phyloP scores from a whole-genome alignment of 2,888 invertebrate genomes.

The Ditula angustiorana region DNA sequence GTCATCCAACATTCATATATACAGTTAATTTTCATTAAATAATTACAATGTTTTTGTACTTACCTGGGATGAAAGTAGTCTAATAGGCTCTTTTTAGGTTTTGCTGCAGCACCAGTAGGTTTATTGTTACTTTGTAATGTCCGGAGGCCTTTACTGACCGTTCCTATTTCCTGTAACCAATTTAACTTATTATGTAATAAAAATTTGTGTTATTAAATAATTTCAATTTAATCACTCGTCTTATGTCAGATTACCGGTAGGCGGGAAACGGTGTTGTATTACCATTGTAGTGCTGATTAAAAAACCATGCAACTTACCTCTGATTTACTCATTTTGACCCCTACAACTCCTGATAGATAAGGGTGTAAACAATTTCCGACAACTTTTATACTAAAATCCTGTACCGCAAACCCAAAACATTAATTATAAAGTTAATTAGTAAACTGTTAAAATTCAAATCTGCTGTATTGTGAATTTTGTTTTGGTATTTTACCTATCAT shows the following conservation, averaged over 20 bases:
- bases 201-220: too few relatives aligned
- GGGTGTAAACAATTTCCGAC: background rate
- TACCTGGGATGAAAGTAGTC: conserved; percentile 41
- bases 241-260: background rate
- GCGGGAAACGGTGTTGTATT: background rate
- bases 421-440: background rate
- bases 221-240: background rate
- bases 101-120: conserved; percentile 2
- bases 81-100: conserved; percentile 35
- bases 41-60: background rate
- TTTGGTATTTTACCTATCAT: conserved; percentile 14
- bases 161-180: conserved; percentile 27
- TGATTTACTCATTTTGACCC: conserved; percentile 20
- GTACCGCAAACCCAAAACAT: background rate
- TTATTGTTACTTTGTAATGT: conserved; percentile 21
- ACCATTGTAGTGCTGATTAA: background rate
- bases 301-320: conserved; percentile 5
- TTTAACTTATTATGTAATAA: background rate
- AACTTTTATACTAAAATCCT: background rate
- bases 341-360: background rate
- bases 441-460: conserved; percentile 18
- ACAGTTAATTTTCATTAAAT: background rate
- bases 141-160: conserved; percentile 15
- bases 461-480: conserved; percentile 16
- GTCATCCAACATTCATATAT: background rate